Conservation (phyloP, 23 tunicate genomes). For the Clavelina lepadiformis region DNA sequence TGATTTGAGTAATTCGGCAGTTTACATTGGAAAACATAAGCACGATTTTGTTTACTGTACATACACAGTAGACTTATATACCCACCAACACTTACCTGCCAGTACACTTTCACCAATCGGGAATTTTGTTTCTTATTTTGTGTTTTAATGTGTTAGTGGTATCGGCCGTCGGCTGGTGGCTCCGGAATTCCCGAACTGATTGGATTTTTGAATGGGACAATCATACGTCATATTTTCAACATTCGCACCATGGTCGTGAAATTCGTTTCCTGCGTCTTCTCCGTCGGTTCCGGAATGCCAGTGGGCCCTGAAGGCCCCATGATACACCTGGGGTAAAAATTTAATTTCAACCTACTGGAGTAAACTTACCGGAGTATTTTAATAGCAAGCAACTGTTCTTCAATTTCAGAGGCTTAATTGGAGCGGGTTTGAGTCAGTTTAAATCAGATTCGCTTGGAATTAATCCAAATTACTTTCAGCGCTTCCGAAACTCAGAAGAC, state of each 20-base stretch:
- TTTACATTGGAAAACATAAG: too few species aligned
- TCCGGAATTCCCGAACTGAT: conserved; percentile 99
- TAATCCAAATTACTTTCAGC: conserved; percentile 72
- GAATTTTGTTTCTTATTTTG: not conserved
- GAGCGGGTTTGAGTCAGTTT: conserved; percentile 97
- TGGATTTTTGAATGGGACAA: conserved; percentile 96
- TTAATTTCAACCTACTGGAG: too few species aligned
- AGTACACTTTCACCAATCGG: not conserved
- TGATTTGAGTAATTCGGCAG: too few species aligned
- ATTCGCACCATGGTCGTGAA: conserved; percentile 92
- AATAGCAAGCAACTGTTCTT: not conserved
- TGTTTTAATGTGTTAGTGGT: too few species aligned
- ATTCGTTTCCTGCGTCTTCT: conserved; percentile 84
- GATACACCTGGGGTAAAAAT: conserved; percentile 95
- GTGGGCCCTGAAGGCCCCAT: conserved; percentile 99
- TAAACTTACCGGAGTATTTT: too few species aligned
- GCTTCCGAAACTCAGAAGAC: conserved; percentile 99
- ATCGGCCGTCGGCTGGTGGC: conserved; percentile 97
- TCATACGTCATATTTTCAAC: conserved; percentile 93
- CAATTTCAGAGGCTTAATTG: conserved; percentile 78
- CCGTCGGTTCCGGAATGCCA: conserved; percentile 97
- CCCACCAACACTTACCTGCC: too few species aligned
- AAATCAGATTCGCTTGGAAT: conserved; percentile 89
- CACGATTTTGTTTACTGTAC: too few species aligned
- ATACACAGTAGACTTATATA: too few species aligned